Evolutionary conservation across 1,140 invertebrate species (phyloP).

Genomic region (Drosophila arawakana): DNA sequence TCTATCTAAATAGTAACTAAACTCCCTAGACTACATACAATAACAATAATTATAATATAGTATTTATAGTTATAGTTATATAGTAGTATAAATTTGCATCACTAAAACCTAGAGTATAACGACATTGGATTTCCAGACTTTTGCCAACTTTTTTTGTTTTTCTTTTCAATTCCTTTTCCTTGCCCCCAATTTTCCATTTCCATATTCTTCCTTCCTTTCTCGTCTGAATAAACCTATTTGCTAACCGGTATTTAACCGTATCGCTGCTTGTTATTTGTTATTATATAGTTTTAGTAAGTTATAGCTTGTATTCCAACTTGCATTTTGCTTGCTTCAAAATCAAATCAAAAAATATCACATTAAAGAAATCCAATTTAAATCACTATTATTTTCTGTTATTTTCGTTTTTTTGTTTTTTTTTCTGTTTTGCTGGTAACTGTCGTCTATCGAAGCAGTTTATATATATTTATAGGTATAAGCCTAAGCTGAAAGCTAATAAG

Average conservation of each 20-base stretch:
- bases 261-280: conserved; percentile 16
- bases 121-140: not conserved
- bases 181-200: conserved; percentile 9
- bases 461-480: conserved; percentile 24
- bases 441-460: conserved; percentile 15
- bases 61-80: not conserved
- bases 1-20: conserved; percentile 48
- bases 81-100: conserved; percentile 32
- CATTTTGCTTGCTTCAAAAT: conserved; percentile 55
- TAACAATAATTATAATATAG: conserved; percentile 12
- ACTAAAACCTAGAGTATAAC: conserved; percentile 3
- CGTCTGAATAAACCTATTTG: conserved; percentile 5
- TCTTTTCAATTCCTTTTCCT: conserved; percentile 25
- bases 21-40: conserved; percentile 36
- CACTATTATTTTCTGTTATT: conserved; percentile 41
- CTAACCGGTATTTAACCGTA: conserved; percentile 12
- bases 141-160: conserved; percentile 2
- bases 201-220: conserved; percentile 14
- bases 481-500: conserved; percentile 35
- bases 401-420: too few species aligned
- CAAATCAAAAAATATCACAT: conserved; percentile 78
- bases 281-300: not conserved
- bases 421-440: too few species aligned
- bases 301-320: conserved; percentile 45
- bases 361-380: conserved; percentile 79